Conservation (phyloP, 2,888 invertebrate genomes). For the Phlogophora meticulosa region DNA sequence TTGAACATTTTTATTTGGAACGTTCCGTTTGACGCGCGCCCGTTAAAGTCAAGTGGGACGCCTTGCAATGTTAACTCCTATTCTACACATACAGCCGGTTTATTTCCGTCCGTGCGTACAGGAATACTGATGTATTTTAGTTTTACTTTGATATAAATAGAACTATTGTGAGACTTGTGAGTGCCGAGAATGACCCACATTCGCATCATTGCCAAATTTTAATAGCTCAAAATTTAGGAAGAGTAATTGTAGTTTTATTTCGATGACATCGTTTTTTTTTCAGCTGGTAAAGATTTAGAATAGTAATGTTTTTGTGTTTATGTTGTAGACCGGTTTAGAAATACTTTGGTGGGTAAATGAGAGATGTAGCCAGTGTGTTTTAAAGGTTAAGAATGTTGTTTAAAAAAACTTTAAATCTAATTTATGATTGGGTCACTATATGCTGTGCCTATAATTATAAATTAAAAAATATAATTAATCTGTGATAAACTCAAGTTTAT, state of each 20-base stretch:
- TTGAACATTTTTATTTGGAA: conserved; percentile 40
- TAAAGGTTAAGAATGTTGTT: background rate
- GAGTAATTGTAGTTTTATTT: conserved; percentile 66
- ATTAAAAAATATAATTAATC: background rate
- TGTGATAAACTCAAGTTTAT: background rate
- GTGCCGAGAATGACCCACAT: conserved; percentile 83
- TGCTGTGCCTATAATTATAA: too few species aligned
- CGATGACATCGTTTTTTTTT: conserved; percentile 63
- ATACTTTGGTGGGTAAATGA: conserved; percentile 4
- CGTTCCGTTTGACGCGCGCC: conserved; percentile 49
- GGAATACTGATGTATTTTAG: conserved; percentile 88
- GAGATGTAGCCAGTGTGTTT: conserved; percentile 4
- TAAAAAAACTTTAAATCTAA: background rate
- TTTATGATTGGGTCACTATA: background rate
- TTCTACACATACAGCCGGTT: conserved; percentile 69
- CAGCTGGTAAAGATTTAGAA: conserved; percentile 21
- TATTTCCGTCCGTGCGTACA: conserved; percentile 86
- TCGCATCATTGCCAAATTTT: conserved; percentile 79
- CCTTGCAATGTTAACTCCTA: conserved; percentile 62
- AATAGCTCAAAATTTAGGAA: conserved; percentile 66
- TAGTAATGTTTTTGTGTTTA: conserved; percentile 24
- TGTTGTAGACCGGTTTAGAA: conserved; percentile 12
- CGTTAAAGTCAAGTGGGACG: conserved; percentile 49
- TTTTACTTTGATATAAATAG: conserved; percentile 87
- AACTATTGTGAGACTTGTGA: conserved; percentile 77